Base-by-base conservation (phyloP, 2,113 vertebrate genomes). In the Mustela nigripes region DNA sequence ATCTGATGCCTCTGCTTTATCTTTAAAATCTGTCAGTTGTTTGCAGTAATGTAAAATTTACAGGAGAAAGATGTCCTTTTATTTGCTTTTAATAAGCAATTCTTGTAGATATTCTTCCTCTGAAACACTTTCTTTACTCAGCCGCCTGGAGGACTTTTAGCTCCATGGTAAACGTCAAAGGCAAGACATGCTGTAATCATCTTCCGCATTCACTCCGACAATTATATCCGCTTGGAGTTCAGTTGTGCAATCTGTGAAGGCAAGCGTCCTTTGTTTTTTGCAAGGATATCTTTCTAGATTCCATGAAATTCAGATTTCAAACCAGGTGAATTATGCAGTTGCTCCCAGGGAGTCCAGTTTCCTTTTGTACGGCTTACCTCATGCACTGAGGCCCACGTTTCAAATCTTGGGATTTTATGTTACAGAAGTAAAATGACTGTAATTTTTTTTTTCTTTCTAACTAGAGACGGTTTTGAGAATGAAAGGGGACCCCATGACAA, bases 301-400 rank as follows among this genome's bases (percentile, higher is more conserved):
- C 58, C 11, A 69, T 67, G 67, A 89, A 96, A 85, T 87, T 85
- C 60, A 83, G 80, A 79, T 74, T 96, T 94, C 91, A n/a, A 98
- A 80, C 28, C 2, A 7, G 36, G 36, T 92, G 50, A 84, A 89
- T 95, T 94, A 58, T 62, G 31, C 89, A 80, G 39, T 56, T 92
- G 11, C 42, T 93, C 42, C 63, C 63, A 81, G 94, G 42, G 45
- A 63, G 33, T 74, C 14, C 39, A 87, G 11, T 63, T 86, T 93
- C 36, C 80, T 65, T 98, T 78, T 65, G 28, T 22, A 31, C 6
- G 73, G 21, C 84, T 94, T 81, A 91, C 15, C 67, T 63, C 58
- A 31, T 39, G 2, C 11, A 65, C 21, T 19, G 39, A 96, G 28
- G 16, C 42, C 5, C 60, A 11, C 80, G 11, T 26, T 62, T 86